phyloP scores from a whole-genome alignment of 2,888 invertebrate genomes.

The Epirrhoe tristata region DNA sequence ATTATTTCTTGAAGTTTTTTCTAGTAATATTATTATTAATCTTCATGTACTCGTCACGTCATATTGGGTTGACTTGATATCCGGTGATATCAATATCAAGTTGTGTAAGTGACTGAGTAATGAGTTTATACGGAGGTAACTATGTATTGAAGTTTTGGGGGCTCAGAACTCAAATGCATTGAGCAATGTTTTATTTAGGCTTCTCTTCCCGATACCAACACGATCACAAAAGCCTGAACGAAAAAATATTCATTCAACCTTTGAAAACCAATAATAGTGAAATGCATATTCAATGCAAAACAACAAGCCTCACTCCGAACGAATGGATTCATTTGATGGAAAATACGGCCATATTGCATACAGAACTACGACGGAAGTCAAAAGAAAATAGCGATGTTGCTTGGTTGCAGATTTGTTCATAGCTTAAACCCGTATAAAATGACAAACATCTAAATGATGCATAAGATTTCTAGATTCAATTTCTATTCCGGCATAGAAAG shows the following conservation, averaged over 20 bases:
- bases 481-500: background rate
- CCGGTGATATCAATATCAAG: background rate
- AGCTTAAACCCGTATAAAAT: background rate
- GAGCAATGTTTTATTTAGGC: background rate
- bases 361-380: conserved; percentile 1
- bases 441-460: background rate
- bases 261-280: conserved; percentile 21
- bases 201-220: background rate
- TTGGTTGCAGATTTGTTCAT: background rate
- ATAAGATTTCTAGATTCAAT: background rate
- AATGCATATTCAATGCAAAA: conserved; percentile 27
- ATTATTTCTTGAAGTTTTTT: background rate
- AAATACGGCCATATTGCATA: conserved; percentile 18
- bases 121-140: background rate
- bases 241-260: conserved; percentile 21
- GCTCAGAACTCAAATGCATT: background rate
- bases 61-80: background rate
- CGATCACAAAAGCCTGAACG: background rate
- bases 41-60: background rate
- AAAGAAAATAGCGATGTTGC: conserved; percentile 6
- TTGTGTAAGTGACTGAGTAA: too few species aligned
- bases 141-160: background rate
- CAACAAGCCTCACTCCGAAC: conserved; percentile 10
- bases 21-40: background rate
- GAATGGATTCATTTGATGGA: conserved; percentile 7